These are phyloP conservation scores for Neosilurus hyrtlii DNA, from an alignment of 2,797 vertebrate species.

Conservation along the genomic window DNA sequence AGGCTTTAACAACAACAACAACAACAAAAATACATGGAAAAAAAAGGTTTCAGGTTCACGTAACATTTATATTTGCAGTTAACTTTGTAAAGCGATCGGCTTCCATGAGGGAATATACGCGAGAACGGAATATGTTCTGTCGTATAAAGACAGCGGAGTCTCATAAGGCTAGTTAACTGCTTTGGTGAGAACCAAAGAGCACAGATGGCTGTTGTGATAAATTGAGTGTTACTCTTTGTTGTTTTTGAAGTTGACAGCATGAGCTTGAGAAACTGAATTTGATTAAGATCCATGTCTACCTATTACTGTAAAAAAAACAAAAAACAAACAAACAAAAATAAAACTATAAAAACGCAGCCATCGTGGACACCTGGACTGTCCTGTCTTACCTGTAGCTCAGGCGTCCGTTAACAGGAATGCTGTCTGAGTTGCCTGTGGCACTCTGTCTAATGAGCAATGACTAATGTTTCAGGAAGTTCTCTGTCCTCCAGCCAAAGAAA, in stretches of 20 bases:
- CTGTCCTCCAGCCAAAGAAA: constrained; percentile 16
- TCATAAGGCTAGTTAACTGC: not conserved
- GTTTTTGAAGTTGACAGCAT: not conserved
- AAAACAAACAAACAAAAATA: not conserved
- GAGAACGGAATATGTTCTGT: not conserved
- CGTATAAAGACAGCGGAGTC: too few relatives aligned
- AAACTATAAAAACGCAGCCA: too few relatives aligned
- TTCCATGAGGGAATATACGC: not conserved
- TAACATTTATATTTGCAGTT: not conserved
- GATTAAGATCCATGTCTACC: not conserved
- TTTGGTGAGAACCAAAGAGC: not conserved
- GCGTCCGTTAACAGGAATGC: not conserved
- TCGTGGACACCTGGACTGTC: not conserved
- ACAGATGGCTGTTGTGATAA: constrained; percentile 17
- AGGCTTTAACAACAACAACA: too few relatives aligned
- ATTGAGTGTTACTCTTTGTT: constrained; percentile 2
- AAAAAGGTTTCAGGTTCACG: not conserved
- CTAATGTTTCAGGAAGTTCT: constrained; percentile 28
- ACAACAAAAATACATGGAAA: not conserved
- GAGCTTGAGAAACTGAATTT: not conserved
- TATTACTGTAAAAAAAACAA: not conserved
- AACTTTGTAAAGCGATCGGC: not conserved
- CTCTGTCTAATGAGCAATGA: not conserved
- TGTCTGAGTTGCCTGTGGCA: not conserved
- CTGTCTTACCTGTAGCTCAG: not conserved